Evolutionary conservation across 2,797 vertebrate species (phyloP), one percentile per base, ranked within the genome.

Genomic region (Silurus lanzhouensis): DNA sequence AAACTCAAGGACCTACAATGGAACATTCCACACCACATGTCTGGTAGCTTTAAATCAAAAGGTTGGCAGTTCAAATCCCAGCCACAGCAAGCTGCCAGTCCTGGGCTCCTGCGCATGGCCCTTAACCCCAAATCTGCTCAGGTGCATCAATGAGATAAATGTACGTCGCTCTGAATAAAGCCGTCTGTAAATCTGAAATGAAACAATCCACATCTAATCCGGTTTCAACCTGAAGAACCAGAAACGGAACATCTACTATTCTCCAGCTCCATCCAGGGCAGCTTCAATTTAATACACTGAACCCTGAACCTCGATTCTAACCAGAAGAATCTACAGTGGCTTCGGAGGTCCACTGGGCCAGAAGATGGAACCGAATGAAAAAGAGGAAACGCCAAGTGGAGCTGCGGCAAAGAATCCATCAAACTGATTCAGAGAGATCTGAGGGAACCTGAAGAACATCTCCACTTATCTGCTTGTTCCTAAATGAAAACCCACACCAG

Each of bases 361-460:
- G 55, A 22, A 60, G 27, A 77, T 60, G 17, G 6, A 31, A 58
- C 27, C 27, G 3, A 60, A 77, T 38, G 2, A 77, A 60, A 38
- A 5, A 25, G 75, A 55, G 58, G 27, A 12, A 60, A 22, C 31
- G 75, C 57, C 75, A 60, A 77, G 75, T 22, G 57, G 20, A 77
- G 57, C 55, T 13, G 75, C 17, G 1, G 75, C 57, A 22, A 27
- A 38, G 75, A 60, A 60, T 72, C 87, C 88, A 89, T 89, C 87
- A 89, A 83, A 31, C 87, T 84, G 87, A 89, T 89, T 87, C 88
- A 85, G 87, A 87, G 48, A 83, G 60, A 48, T 80, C 72, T 81
- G 74, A n/a, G 14, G 48, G n/a, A 27, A 57, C 72, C 2, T 31
- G 7, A 76, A 19, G 58, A 55, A 75, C 74, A 31, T 57, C 2